phyloP scores from a whole-genome alignment of 2,797 vertebrate species.

The Megaceryle alcyon region DNA sequence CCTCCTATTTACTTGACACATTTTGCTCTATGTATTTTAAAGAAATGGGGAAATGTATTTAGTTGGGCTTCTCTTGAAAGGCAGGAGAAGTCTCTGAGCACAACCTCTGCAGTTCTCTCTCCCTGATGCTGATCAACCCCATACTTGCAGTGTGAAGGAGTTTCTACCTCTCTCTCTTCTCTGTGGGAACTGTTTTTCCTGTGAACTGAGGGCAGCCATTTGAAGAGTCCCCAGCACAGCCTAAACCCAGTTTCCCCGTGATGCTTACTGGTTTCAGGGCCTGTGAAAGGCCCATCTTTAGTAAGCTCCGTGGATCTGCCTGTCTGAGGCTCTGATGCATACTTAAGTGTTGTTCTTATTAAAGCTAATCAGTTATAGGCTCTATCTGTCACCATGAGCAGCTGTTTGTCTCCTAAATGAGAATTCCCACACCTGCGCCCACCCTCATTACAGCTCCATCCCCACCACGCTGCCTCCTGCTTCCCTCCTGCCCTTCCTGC shows the following conservation, averaged over 20 bases:
- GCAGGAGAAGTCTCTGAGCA: neutral
- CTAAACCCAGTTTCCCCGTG: neutral
- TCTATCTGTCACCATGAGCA: constrained; percentile 46
- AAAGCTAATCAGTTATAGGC: constrained; percentile 30
- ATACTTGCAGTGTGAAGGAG: neutral
- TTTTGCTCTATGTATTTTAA: neutral
- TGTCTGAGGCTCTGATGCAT: neutral
- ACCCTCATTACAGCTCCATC: neutral
- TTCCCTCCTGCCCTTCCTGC: neutral
- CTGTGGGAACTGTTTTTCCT: neutral
- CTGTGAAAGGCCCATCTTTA: neutral
- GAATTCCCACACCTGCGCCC: constrained; percentile 46
- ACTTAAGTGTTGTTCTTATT: neutral
- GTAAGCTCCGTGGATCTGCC: neutral
- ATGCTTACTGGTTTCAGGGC: neutral
- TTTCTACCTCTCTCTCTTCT: neutral
- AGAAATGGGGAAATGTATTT: neutral
- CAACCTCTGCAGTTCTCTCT: neutral
- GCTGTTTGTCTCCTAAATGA: constrained; percentile 64
- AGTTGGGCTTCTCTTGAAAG: neutral
- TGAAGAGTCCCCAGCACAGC: neutral
- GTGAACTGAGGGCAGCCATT: neutral
- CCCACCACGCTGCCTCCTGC: neutral
- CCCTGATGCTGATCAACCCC: neutral
- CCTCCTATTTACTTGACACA: neutral